Percentiles rank a stretch among this genome's conserved stretches.
Conservation (phyloP, 2,888 invertebrate species). For the Plagodis pulveraria region DNA sequence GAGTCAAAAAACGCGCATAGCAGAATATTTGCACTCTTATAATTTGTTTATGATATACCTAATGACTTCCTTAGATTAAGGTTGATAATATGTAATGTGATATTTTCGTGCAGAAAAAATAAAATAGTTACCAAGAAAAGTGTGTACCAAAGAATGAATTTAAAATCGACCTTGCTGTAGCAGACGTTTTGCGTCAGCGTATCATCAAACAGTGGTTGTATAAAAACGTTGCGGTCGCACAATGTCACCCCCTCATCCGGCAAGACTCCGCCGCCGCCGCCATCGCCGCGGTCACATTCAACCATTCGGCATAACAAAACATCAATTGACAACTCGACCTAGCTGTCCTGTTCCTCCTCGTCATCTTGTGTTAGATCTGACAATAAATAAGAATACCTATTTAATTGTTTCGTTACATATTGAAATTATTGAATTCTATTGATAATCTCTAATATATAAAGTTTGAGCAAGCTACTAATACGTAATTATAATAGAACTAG, state of each 20-base stretch:
- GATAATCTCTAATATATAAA: too few species aligned
- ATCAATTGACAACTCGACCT: constrained; percentile 64
- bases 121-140: constrained; percentile 6
- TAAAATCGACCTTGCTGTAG: constrained; percentile 62
- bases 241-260: constrained; percentile 79
- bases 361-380: constrained; percentile 46
- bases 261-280: constrained; percentile 56
- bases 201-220: constrained; percentile 66
- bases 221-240: constrained; percentile 74
- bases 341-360: constrained; percentile 56
- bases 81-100: not conserved
- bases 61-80: not conserved
- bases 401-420: not conserved
- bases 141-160: constrained; percentile 38
- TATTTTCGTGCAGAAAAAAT: not conserved
- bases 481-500: too few species aligned
- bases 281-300: constrained; percentile 65
- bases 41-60: too few species aligned
- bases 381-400: constrained; percentile 26
- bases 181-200: constrained; percentile 69
- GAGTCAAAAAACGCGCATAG: too few species aligned
- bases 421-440: too few species aligned
- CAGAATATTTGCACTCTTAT: too few species aligned
- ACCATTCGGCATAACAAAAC: constrained; percentile 66
- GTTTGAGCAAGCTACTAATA: too few species aligned